phyloP scores from a whole-genome alignment of 2,888 invertebrate species.

The Pteria penguin region DNA sequence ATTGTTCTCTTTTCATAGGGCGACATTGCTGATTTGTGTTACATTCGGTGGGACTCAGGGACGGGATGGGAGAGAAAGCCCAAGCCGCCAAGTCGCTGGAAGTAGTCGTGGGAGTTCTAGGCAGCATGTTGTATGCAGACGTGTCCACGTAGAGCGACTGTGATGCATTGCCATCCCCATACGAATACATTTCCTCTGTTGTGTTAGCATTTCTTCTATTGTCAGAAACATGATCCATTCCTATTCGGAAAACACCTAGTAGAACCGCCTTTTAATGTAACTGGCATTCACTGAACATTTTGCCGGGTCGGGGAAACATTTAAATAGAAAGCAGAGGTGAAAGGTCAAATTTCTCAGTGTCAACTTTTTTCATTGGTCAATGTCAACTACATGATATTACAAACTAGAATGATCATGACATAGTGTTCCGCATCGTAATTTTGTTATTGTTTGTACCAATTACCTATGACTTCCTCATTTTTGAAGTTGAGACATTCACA shows the following conservation, averaged over 20 bases:
- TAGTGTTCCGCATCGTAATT: too few relatives aligned
- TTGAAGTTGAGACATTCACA: too few relatives aligned
- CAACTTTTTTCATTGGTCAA: slow-evolving; percentile 17
- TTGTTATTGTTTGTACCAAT: too few relatives aligned
- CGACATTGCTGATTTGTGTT: background rate
- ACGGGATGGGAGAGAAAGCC: slow-evolving; percentile 56
- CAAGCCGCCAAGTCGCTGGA: slow-evolving; percentile 48
- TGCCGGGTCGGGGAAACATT: background rate
- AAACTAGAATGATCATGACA: too few relatives aligned
- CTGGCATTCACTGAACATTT: background rate
- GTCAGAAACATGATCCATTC: too few relatives aligned
- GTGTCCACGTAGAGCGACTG: background rate
- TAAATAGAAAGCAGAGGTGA: background rate
- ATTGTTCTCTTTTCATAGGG: background rate
- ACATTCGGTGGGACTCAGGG: background rate
- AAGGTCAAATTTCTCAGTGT: slow-evolving; percentile 21
- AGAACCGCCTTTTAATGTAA: too few relatives aligned
- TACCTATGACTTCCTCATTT: too few relatives aligned
- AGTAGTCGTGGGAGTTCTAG: slow-evolving; percentile 18
- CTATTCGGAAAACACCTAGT: too few relatives aligned
- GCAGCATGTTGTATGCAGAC: background rate
- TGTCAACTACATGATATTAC: slow-evolving; percentile 1
- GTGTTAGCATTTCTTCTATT: too few relatives aligned
- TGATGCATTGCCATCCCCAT: background rate
- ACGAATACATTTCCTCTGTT: background rate